Percentiles rank a stretch among this genome's conserved stretches.
Conservation (phyloP, 2,113 vertebrate genomes). For the Osmerus eperlanus region DNA sequence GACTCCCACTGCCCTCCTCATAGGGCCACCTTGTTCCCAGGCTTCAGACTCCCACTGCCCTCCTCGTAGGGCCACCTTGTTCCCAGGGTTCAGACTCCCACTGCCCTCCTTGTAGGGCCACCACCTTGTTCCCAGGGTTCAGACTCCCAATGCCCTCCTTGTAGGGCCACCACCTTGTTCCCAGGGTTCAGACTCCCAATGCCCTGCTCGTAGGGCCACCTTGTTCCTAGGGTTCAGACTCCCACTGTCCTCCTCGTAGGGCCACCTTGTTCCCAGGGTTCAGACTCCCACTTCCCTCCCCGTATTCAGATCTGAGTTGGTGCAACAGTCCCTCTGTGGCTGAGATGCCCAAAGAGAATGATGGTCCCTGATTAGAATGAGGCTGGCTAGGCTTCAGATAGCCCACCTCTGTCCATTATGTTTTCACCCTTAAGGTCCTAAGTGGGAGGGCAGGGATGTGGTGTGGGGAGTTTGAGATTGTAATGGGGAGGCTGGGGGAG, state of each 20-base stretch:
- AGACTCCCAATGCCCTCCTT: too few relatives aligned
- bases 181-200: constrained; percentile 31
- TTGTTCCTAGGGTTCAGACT: constrained; percentile 33
- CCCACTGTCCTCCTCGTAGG: constrained; percentile 11
- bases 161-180: constrained; percentile 6
- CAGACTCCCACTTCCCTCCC: constrained; percentile 27
- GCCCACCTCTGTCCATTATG: constrained; percentile 10
- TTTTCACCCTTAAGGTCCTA: constrained; percentile 16
- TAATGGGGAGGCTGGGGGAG: too few relatives aligned
- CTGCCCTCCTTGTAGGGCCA: too few relatives aligned
- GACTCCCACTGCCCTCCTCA: too few relatives aligned
- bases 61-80: too few relatives aligned
- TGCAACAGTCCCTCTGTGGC: neutral
- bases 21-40: too few relatives aligned
- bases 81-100: too few relatives aligned
- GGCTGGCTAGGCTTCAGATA: constrained; percentile 19
- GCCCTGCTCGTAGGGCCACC: neutral
- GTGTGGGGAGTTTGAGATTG: neutral
- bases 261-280: constrained; percentile 24
- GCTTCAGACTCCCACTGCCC: too few relatives aligned
- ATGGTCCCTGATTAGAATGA: constrained; percentile 27
- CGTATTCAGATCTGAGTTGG: constrained; percentile 27
- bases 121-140: too few relatives aligned
- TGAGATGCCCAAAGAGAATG: constrained; percentile 11
- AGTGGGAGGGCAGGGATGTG: neutral